A percentile compares a stretch with the other conserved stretches of the same genome.
Evolutionary conservation across 2,797 vertebrate genomes (phyloP).

Genomic region (Forpus xanthops): DNA sequence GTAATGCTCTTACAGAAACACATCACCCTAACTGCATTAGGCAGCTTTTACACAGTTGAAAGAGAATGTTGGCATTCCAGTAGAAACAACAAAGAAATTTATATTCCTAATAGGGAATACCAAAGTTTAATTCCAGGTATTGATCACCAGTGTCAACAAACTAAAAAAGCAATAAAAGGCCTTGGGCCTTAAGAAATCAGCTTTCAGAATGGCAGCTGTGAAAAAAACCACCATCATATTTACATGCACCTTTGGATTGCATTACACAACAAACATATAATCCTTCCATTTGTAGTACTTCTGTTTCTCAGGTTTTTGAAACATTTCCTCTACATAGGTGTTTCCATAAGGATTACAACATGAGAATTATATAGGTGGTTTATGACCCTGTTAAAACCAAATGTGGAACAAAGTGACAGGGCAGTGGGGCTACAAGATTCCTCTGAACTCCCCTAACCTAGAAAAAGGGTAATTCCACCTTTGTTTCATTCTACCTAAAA

Average conservation of each 20-base stretch:
- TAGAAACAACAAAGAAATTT: neutral
- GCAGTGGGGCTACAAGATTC: neutral
- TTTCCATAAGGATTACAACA: neutral
- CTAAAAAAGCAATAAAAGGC: neutral
- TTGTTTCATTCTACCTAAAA: neutral
- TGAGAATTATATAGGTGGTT: neutral
- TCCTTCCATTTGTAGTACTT: neutral
- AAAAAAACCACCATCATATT: neutral
- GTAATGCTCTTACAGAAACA: neutral
- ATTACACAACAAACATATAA: neutral
- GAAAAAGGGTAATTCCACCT: neutral
- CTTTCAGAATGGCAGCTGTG: neutral
- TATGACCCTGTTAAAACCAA: accelerated
- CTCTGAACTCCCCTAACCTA: neutral
- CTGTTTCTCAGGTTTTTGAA: neutral
- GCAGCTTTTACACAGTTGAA: neutral
- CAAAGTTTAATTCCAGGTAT: neutral
- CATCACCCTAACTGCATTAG: neutral
- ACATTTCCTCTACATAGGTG: neutral
- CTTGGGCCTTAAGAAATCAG: neutral
- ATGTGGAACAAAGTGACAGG: neutral
- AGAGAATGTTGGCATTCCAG: neutral
- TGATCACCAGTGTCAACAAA: neutral
- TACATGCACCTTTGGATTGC: neutral
- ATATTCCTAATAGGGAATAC: neutral